Evolutionary conservation across 1,140 invertebrate genomes (phyloP).

Genomic region (Dreissena polymorpha): DNA sequence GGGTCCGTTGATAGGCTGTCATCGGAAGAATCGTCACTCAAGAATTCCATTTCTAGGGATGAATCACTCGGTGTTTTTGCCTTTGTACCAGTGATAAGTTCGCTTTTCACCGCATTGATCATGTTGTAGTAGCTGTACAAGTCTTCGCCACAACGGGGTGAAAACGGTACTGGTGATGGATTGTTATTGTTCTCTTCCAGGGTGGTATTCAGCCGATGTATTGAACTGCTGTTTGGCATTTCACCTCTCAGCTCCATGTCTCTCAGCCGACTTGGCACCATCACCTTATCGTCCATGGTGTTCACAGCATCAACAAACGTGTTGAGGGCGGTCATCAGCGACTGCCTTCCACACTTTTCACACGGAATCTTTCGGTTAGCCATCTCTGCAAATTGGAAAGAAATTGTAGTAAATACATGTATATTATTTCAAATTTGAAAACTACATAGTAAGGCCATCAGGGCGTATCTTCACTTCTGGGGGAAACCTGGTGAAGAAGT

Average conservation of each 20-base stretch:
- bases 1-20: slow-evolving; percentile 46
- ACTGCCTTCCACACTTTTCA: slow-evolving; percentile 56
- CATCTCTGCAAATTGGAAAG: slow-evolving; percentile 5
- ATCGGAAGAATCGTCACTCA: slow-evolving; percentile 25
- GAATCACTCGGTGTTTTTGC: not conserved
- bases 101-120: slow-evolving; percentile 65
- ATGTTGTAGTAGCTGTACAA: slow-evolving; percentile 67
- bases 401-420: no score
- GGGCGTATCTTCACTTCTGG: no score
- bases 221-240: not conserved
- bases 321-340: slow-evolving; percentile 62
- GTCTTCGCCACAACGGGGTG: slow-evolving; percentile 50
- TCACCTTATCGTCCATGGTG: slow-evolving; percentile 68
- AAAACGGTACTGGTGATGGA: slow-evolving; percentile 55
- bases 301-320: slow-evolving; percentile 67
- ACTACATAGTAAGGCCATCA: no score
- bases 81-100: slow-evolving; percentile 63
- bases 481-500: no score
- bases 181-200: slow-evolving; percentile 54
- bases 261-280: slow-evolving; percentile 68
- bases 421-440: no score
- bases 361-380: slow-evolving; percentile 25
- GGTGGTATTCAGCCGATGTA: not conserved
- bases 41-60: slow-evolving; percentile 36
- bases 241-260: slow-evolving; percentile 60